Evolutionary conservation across 2,797 vertebrate genomes (phyloP), one percentile per base, ranked within the genome.

Genomic region (Strix occidentalis): DNA sequence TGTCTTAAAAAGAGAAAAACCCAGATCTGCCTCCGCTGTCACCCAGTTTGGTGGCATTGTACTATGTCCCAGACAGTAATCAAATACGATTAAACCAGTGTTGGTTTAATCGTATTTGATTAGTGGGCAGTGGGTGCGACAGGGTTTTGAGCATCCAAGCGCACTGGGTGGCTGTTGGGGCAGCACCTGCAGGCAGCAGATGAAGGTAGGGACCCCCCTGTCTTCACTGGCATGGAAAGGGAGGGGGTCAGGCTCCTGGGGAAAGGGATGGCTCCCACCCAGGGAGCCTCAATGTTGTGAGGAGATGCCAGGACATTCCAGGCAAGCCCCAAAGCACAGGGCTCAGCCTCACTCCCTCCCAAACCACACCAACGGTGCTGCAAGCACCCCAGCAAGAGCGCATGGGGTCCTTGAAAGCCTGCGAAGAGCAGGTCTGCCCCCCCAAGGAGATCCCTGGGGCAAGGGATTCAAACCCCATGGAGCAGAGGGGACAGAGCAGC

Each of bases 331-430:
- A 43, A 61, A 81, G 16, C 12, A 3, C 1, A 3, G 26, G 51
- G 25, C 9, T 77, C 29, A 41, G 13, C 16, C 26, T 66, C 5
- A 6, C 26, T 26, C 10, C 3, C 16, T 33, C 46, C 20, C 7
- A 8, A 60, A 29, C 8, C 8, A 0, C 33, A 14, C 24, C 0
- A 1, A 24, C 0, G 8, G 29, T n/a, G 39, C 53, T 35, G 29
- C 19, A 16, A 63, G 15, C 8, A 16, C 39, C 50, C 61, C 53
- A 53, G 35, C 11, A 11, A 46, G 33, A 51, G 26, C 48, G 33
- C 39, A 23, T 1, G 5, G 13, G 4, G 6, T 51, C 58, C 58
- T n/a, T 15, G 45, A 41, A n/a, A 68, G 37, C 41, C 35, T 17
- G 16, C 0, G 0, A 26, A 45, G 35, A 50, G 19, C 24, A 20